A percentile compares a stretch with the other conserved stretches of the same genome.
These are phyloP conservation scores for Macrochelys suwanniensis DNA, from an alignment of 2,797 vertebrate species.

Conservation along the genomic window DNA sequence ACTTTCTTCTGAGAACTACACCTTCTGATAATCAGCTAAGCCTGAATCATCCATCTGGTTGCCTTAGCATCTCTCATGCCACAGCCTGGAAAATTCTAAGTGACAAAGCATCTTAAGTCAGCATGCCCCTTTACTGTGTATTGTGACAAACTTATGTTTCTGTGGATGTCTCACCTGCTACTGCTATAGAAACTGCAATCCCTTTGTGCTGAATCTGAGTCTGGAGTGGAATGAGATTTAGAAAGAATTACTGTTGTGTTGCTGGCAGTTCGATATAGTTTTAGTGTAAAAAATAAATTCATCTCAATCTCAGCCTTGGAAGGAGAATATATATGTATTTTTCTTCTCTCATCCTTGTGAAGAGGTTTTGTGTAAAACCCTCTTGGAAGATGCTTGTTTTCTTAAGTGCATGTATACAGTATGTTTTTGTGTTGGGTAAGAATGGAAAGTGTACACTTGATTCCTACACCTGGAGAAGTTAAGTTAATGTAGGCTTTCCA, in stretches of 20 bases:
- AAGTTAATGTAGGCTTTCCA: neutral
- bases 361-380: neutral
- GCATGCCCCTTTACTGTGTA: neutral
- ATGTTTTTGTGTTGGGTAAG: neutral
- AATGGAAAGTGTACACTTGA: neutral
- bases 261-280: neutral
- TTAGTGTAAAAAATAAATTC: neutral
- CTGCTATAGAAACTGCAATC: neutral
- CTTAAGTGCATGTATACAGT: neutral
- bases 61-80: neutral
- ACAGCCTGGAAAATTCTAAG: neutral
- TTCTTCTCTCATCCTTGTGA: neutral
- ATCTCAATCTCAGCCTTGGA: neutral
- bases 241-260: neutral
- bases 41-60: neutral
- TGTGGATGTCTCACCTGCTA: neutral
- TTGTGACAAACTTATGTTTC: neutral
- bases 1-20: neutral
- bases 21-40: neutral
- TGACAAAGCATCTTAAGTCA: neutral
- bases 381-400: neutral
- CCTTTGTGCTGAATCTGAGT: neutral
- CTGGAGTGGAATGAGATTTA: accelerated
- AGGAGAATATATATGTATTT: neutral
- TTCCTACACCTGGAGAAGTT: neutral